Evolutionary conservation across 1,140 invertebrate species (phyloP), one percentile per base, ranked within the genome.

Genomic region (Tetranychus cinnabarinus): DNA sequence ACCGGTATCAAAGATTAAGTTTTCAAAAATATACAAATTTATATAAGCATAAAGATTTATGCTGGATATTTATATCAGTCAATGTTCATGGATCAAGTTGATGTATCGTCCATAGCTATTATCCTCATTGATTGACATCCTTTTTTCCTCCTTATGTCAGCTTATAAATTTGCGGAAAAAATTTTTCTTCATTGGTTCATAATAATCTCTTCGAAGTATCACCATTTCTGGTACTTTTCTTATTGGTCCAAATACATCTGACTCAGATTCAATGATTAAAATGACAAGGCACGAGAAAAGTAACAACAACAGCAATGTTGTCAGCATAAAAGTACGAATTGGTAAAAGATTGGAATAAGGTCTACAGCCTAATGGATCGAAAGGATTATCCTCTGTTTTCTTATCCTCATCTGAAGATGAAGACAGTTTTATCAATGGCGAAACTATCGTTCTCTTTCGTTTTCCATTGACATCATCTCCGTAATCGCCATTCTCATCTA

Each of bases 141-240:
- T 23, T 23, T 23, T 23, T 42, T 42, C 39, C 10, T 42, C 5
- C 10, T 10, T 42, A 42, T 42, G 39, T 42, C 39, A 42, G 5
- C 39, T 42, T 5, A 42, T 42, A 42, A 42, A 42, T 52, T 52
- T 52, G 36, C 64, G 59, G 39, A 64, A 42, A 34, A 72, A 48
- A 59, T 65, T 86, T 65, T 86, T 80, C 72, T 85, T 87, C 34
- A 83, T 75, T 7, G 85, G 85, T 68, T 82, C 79, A 72, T 88
- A 88, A 70, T 87, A 85, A 67, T 86, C 81, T 67, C 81, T 80
- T 63, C 81, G 78, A 54, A 88, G 75, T 56, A 82, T 78, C 36
- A 84, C 76, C 72, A 88, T 81, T 74, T 88, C 84, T 23, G 85
- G 85, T 66, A 80, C 78, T 66, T 80, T 80, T n/a, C 82, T 77